These are phyloP conservation scores for Corynorhinus townsendii DNA, from an alignment of 2,113 vertebrate genomes.

Conservation along the genomic window DNA sequence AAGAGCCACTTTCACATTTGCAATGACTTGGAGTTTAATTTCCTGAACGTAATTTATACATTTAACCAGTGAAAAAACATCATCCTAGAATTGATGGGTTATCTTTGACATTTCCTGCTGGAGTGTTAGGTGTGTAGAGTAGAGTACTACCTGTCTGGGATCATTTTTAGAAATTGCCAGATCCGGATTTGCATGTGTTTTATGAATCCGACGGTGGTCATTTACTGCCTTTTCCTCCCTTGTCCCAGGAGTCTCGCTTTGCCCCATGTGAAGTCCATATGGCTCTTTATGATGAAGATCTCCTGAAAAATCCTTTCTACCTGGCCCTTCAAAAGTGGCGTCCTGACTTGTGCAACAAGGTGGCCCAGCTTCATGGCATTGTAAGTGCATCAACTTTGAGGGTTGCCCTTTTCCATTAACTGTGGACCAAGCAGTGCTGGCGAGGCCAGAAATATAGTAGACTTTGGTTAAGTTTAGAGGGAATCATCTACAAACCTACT, in stretches of 20 bases:
- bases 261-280: slow-evolving; percentile 85
- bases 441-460: background rate
- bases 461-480: background rate
- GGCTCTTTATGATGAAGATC: slow-evolving; percentile 98
- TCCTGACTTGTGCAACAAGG: slow-evolving; percentile 89
- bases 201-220: background rate
- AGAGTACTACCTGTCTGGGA: background rate
- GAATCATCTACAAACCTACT: background rate
- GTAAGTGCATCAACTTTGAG: slow-evolving; percentile 81
- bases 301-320: slow-evolving; percentile 96
- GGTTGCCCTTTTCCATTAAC: background rate
- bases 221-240: background rate
- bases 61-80: background rate
- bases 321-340: slow-evolving; percentile 90
- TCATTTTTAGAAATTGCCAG: background rate
- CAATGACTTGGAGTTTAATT: background rate
- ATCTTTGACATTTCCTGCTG: background rate
- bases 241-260: slow-evolving; percentile 60
- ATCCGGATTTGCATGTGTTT: background rate
- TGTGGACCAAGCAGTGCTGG: background rate
- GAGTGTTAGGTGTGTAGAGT: background rate
- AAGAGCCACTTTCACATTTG: background rate
- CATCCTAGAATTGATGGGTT: background rate
- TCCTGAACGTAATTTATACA: background rate
- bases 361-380: slow-evolving; percentile 90